Evolutionary conservation across 2,888 invertebrate genomes (phyloP).

Genomic region (Erebia epiphron): DNA sequence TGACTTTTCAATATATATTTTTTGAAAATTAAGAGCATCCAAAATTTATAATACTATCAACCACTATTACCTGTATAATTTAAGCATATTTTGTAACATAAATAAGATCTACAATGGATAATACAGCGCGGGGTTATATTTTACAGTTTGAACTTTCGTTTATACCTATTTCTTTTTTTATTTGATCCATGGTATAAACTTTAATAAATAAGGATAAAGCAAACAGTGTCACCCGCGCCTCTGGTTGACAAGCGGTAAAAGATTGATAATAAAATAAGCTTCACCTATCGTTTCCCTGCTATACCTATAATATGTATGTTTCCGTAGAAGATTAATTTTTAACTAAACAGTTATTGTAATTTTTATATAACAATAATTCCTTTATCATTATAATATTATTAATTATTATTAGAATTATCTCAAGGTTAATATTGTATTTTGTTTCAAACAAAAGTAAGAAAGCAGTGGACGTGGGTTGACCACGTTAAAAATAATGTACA

Average conservation of each 20-base stretch:
- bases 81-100: not conserved
- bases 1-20: too few species aligned
- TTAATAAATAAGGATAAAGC: not conserved
- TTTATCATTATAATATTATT: conserved; percentile 32
- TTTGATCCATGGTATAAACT: conserved; percentile 3
- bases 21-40: too few species aligned
- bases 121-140: not conserved
- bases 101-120: not conserved
- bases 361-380: conserved; percentile 74
- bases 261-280: conserved; percentile 68
- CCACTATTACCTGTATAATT: not conserved
- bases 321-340: conserved; percentile 70
- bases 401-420: conserved; percentile 73
- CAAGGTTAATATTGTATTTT: conserved; percentile 61
- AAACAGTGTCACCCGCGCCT: conserved; percentile 41
- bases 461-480: conserved; percentile 52
- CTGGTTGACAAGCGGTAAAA: conserved; percentile 48
- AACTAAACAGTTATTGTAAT: conserved; percentile 74
- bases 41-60: not conserved
- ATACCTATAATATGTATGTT: conserved; percentile 63
- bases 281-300: conserved; percentile 73
- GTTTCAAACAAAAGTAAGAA: conserved; percentile 54
- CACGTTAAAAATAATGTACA: conserved; percentile 74
- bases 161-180: not conserved
- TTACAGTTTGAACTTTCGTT: not conserved